Conservation (phyloP, 2,113 vertebrate genomes). For the Thamnaconus septentrionalis region DNA sequence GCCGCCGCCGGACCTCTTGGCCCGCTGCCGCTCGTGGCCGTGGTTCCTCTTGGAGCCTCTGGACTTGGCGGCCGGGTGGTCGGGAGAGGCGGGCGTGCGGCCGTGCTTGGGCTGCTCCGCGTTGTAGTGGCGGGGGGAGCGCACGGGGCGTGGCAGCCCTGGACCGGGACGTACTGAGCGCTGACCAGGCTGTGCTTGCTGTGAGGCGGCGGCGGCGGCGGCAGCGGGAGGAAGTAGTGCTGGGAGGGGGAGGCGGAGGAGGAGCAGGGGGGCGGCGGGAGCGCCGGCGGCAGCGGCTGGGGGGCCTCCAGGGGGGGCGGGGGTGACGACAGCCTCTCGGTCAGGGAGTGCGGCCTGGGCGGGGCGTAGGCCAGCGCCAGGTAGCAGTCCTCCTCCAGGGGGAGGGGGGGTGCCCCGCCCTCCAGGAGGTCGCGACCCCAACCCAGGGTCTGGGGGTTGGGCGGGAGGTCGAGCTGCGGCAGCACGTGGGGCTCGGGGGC, state of each 20-base stretch:
- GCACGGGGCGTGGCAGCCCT: constrained; percentile 61
- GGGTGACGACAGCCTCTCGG: constrained; percentile 62
- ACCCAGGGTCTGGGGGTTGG: constrained; percentile 63
- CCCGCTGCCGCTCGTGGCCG: constrained; percentile 63
- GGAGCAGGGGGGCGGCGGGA: neutral
- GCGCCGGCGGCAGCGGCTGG: constrained; percentile 49
- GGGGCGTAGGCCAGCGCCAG: constrained; percentile 67
- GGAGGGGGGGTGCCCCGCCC: constrained; percentile 52
- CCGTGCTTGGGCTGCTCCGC: constrained; percentile 48
- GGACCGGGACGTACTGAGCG: constrained; percentile 81
- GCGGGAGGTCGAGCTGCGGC: constrained; percentile 76
- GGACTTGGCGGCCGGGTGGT: constrained; percentile 54
- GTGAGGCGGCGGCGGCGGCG: constrained; percentile 29
- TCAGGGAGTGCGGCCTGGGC: constrained; percentile 60
- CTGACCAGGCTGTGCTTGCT: constrained; percentile 75
- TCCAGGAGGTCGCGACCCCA: constrained; percentile 64
- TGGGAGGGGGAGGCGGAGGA: constrained; percentile 58
- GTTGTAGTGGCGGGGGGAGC: constrained; percentile 57
- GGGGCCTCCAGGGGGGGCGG: constrained; percentile 45
- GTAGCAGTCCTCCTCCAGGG: constrained; percentile 64
- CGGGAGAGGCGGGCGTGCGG: constrained; percentile 45
- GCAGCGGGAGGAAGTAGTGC: constrained; percentile 50
- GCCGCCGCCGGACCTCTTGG: constrained; percentile 73
- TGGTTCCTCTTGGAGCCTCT: constrained; percentile 73
- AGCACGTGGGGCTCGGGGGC: constrained; percentile 50